These are phyloP conservation scores for Drosophila pandora DNA, from an alignment of 1,140 invertebrate species.

Conservation along the genomic window DNA sequence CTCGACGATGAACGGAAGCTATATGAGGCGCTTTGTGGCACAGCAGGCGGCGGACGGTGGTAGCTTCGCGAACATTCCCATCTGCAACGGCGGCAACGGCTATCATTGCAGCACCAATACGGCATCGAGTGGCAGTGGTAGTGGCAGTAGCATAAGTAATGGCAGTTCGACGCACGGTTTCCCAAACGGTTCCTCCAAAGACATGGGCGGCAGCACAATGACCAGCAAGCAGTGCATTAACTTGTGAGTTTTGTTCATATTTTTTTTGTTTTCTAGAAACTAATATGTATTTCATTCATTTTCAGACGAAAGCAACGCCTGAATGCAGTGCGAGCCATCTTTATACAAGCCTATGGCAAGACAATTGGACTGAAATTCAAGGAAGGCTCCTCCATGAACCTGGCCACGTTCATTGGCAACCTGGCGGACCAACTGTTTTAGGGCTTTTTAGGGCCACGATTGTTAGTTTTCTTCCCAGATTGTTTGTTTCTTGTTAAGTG, in stretches of 20 bases:
- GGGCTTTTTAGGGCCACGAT: conserved; percentile 13
- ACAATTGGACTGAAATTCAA: conserved; percentile 84
- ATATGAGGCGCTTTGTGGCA: conserved; percentile 84
- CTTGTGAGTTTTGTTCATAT: conserved; percentile 40
- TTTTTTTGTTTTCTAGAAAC: not conserved
- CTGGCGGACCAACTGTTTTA: conserved; percentile 74
- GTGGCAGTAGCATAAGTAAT: conserved; percentile 85
- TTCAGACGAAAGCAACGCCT: conserved; percentile 85
- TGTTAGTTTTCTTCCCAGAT: conserved; percentile 57
- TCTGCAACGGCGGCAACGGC: conserved; percentile 79
- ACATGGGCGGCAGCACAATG: conserved; percentile 43
- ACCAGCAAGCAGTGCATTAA: conserved; percentile 63
- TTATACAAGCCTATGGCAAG: conserved; percentile 81
- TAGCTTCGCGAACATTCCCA: conserved; percentile 77
- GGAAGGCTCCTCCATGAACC: conserved; percentile 77
- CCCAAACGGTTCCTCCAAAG: conserved; percentile 78
- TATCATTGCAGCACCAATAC: conserved; percentile 84
- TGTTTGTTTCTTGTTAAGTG: conserved; percentile 69
- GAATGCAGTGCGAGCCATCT: conserved; percentile 83
- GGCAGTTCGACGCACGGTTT: conserved; percentile 84
- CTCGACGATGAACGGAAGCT: conserved; percentile 84
- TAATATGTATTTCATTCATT: not conserved
- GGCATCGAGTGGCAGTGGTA: conserved; percentile 84
- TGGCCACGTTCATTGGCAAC: conserved; percentile 76
- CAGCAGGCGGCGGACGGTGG: conserved; percentile 60